Evolutionary conservation across 2,113 vertebrate species (phyloP), one percentile per base, ranked within the genome.

Genomic region (Lophius piscatorius): DNA sequence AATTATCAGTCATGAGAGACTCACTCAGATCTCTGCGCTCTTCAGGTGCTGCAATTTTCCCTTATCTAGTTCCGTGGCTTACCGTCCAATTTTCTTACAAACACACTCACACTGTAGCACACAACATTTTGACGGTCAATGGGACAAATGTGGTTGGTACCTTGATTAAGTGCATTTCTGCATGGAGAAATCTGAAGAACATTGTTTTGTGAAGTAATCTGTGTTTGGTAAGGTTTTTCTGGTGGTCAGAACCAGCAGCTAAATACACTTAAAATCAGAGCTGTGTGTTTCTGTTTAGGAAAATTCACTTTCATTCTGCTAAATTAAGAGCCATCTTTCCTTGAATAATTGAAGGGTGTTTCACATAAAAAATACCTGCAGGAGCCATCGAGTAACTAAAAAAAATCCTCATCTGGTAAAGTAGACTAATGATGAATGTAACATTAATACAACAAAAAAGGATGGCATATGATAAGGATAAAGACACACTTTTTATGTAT

Each of bases 1-100:
- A 33, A 59, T 57, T 33, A 35, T 70, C 34, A 47, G 24, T 47
- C 26, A 48, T 49, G 34, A 60, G 21, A 2, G 38, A n/a, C 21
- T 42, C 8, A 26, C 13, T 48, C 63, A 57, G 61, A 59, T 52
- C 40, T 63, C 54, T 59, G 4, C 40, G 17, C 40, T 34, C 40
- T 14, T 31, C 47, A 39, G 20, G 20, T 52, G 33, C 35, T 52
- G 33, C 35, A 56, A 17, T 63, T 50, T 51, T 31, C 63, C 47
- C 12, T 47, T 23, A 66, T 36, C 55, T 24, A 39, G 45, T 28
- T 5, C 20, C 7, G 29, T 36, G 2, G 13, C 35, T 33, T 57
- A 4, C 24, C 39, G 21, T 63, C 57, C 29, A 2, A 11, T 50
- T 10, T 13, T 46, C n/a, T 31, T 44, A 20, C 12, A 18, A 22